Evolutionary conservation across 2,888 invertebrate genomes (phyloP).

Genomic region (Conomelus anceps): DNA sequence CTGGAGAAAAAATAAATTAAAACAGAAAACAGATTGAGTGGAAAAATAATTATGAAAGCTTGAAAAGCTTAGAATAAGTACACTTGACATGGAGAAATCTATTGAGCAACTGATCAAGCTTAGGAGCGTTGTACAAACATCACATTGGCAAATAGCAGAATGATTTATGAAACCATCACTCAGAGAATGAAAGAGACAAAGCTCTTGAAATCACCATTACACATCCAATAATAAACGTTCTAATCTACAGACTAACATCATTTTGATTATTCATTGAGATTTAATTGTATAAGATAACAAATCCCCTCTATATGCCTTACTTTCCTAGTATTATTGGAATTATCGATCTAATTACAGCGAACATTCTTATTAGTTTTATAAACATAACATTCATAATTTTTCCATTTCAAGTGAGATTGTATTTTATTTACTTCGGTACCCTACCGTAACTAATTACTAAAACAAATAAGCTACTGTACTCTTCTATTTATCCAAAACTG

Average conservation of each 20-base stretch:
- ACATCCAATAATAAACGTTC: background rate
- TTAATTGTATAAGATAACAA: too few relatives aligned
- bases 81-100: background rate
- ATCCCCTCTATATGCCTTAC: too few relatives aligned
- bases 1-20: background rate
- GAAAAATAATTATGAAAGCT: background rate
- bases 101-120: background rate
- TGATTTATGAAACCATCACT: background rate
- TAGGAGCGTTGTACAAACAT: background rate
- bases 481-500: too few relatives aligned
- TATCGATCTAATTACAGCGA: too few relatives aligned
- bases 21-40: background rate
- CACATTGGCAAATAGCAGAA: background rate
- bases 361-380: too few relatives aligned
- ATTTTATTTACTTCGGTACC: too few relatives aligned
- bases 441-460: too few relatives aligned
- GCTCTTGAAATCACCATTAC: background rate
- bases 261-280: too few relatives aligned
- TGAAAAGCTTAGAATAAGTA: background rate
- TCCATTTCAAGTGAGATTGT: too few relatives aligned
- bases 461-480: too few relatives aligned
- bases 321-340: too few relatives aligned
- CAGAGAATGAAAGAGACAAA: background rate
- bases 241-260: background rate
- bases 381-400: too few relatives aligned